Evolutionary conservation across 2,888 invertebrate genomes (phyloP), one percentile per base, ranked within the genome.

Genomic region (Ceraclea dissimilis): DNA sequence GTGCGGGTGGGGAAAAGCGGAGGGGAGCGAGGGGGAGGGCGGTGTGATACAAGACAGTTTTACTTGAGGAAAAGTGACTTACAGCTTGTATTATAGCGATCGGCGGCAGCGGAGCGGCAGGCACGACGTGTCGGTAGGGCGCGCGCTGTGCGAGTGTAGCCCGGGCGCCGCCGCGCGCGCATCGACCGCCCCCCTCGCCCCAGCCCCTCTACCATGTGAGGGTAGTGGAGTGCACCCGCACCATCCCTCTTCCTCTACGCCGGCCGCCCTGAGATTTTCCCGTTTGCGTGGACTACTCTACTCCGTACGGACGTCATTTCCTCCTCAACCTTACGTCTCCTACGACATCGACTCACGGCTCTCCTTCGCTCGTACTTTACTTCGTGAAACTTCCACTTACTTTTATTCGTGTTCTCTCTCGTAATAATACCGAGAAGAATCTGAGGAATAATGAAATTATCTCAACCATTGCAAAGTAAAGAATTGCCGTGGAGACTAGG

Each of bases 241-340:
- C 53, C 54, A 39, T 8, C 56, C 57, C 56, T 18, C 49, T 16
- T 43, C 54, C 26, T 49, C 60, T 22, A 34, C 58, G 46, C 47
- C 43, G 44, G 20, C 49, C 56, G 46, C 73, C 71, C 70, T 73
- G 73, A 75, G 74, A 74, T 74, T 76, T 73, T 74, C 75, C 74
- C 56, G 50, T 49, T 50, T 53, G 55, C 51, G 49, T 39, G 50
- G 46, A 22, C 57, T 52, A 21, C 52, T 46, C 26, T 46, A 54
- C 57, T 18, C 31, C 58, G 58, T 34, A 48, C 58, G 58, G 54
- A 48, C 55, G 54, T 54, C 58, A 54, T 58, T 54, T 58, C 51
- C 54, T 49, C 26, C 17, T 22, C 46, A 19, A 16, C 39, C 47
- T 47, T 47, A 11, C 20, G 19, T 47, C 20, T 19, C 11, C 17